phyloP scores from a whole-genome alignment of 1,140 invertebrate genomes.

The Microvelia longipes region DNA sequence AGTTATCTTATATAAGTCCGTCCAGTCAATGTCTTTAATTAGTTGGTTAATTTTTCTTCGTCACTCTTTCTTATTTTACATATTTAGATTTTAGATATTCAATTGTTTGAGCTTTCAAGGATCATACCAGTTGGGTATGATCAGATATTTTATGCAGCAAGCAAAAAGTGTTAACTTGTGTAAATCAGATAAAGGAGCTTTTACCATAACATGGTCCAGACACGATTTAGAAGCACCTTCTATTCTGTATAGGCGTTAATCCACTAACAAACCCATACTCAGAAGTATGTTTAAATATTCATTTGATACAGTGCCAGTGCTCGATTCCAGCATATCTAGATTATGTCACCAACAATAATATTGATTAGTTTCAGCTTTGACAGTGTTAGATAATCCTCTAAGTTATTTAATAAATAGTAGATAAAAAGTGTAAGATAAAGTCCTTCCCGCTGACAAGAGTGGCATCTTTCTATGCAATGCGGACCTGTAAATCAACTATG shows the following conservation, averaged over 20 bases:
- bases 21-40: not conserved
- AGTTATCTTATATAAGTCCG: not conserved
- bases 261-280: not conserved
- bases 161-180: not conserved
- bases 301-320: not conserved
- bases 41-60: not conserved
- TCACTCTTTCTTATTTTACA: not conserved
- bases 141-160: not conserved
- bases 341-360: not conserved
- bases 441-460: no score
- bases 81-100: not conserved
- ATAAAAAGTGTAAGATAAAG: no score
- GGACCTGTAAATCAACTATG: no score
- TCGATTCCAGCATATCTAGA: not conserved
- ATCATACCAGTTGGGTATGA: not conserved
- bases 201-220: not conserved
- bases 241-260: not conserved
- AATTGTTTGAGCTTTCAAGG: not conserved
- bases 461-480: no score
- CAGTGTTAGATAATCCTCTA: not conserved
- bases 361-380: not conserved
- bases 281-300: not conserved
- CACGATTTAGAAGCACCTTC: not conserved
- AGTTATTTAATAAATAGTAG: no score
- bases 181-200: not conserved